These are phyloP conservation scores for Lacanobia oleracea DNA, from an alignment of 2,888 invertebrate species.

Conservation along the genomic window DNA sequence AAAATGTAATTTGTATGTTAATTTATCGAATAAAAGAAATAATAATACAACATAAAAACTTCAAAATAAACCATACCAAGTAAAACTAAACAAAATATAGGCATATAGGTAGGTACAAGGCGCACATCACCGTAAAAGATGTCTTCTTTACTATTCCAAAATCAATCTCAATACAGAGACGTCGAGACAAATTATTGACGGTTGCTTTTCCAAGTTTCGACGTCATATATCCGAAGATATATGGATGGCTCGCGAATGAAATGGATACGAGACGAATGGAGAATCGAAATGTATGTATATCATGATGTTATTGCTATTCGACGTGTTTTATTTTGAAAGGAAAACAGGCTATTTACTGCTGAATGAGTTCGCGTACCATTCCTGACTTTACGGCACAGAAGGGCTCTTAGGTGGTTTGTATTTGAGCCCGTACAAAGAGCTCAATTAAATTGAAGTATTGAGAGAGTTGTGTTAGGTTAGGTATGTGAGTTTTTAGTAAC, in stretches of 20 bases:
- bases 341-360: neutral
- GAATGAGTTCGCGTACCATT: neutral
- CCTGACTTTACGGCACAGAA: neutral
- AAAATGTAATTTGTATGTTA: too few relatives aligned
- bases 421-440: too few relatives aligned
- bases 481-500: neutral
- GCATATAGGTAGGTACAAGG: conserved; percentile 9
- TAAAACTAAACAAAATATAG: too few relatives aligned
- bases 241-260: conserved; percentile 18
- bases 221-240: neutral
- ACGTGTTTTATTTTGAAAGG: conserved; percentile 11
- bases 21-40: too few relatives aligned
- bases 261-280: conserved; percentile 18
- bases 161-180: conserved; percentile 37
- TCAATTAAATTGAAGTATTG: neutral
- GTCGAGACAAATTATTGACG: conserved; percentile 18
- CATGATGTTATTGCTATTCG: neutral
- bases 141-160: conserved; percentile 30
- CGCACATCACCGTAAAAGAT: conserved; percentile 8
- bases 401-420: neutral
- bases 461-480: neutral
- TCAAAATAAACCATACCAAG: too few relatives aligned
- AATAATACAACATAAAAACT: too few relatives aligned
- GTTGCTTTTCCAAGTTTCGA: conserved; percentile 16
- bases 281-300: neutral